Evolutionary conservation across 2,797 vertebrate species (phyloP), one percentile per base, ranked within the genome.

Genomic region (Sebastes oblongus): DNA sequence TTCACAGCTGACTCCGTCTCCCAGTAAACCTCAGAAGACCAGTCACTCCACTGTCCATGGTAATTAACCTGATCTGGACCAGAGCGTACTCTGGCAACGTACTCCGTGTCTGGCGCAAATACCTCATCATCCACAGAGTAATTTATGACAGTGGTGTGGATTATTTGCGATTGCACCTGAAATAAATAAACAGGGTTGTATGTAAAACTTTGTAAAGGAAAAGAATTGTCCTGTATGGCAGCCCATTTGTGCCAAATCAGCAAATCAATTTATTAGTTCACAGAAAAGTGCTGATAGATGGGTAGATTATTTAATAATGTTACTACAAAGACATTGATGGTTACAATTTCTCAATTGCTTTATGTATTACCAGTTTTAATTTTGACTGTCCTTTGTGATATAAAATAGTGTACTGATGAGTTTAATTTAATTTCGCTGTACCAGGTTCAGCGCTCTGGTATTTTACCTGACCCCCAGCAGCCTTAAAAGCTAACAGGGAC

Each of bases 1-100:
- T 24, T 29, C 1, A 4, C 4, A 3, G 9, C 24, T 22, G 78
- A 1, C 11, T 58, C 62, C 0, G 87, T 94, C 27, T 13, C 90
- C 95, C 95, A 96, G 67, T 81, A 24, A 14, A 93, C 30, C 22
- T 88, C 83, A 24, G 89, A 18, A 14, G 93, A 91, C 95, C 95
- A 96, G 27, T 85, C 83, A 18, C 96, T 95, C 95, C 96, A 96
- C 6, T 93, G 22, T 0, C 96, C 95, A 3, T 6, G 1, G 78
- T 84, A 95, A 18, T 0, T 0, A 0, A 0, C 1, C 39, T 36
- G 34, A 22, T 66, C 24, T 0, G 95, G 94, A 29, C 20, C 62
- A 20, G 94, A 92, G 30, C 94, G 86, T 11, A 96, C 92, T 5
- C 78, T 82, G 12, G 87, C 90, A 2, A 22, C 12, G 27, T 95